Conservation (phyloP, 2,888 invertebrate species). For the Dynastes maya region DNA sequence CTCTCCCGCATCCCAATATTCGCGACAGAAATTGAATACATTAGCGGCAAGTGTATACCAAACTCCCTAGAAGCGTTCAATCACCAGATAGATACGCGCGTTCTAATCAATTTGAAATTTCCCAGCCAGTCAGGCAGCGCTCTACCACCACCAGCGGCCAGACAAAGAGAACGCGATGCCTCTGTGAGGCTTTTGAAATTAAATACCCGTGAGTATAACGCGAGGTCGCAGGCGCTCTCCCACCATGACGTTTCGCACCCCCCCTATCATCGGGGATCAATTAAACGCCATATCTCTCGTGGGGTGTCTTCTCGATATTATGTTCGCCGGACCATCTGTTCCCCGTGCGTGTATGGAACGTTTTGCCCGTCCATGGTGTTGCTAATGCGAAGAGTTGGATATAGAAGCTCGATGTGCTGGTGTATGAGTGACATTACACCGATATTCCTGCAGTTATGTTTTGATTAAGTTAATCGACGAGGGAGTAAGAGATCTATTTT, state of each 20-base stretch:
- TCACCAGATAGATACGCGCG: slow-evolving; percentile 7
- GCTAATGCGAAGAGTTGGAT: slow-evolving; percentile 6
- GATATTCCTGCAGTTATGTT: slow-evolving; percentile 36
- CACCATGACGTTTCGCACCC: slow-evolving; percentile 65
- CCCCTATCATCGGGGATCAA: slow-evolving; percentile 69
- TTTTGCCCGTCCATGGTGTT: neutral
- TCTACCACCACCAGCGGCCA: neutral
- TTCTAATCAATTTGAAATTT: slow-evolving; percentile 51
- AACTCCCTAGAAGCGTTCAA: neutral
- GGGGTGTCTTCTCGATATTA: slow-evolving; percentile 55
- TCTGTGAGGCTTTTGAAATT: slow-evolving; percentile 60
- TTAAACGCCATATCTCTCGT: slow-evolving; percentile 61
- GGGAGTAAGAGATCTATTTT: neutral
- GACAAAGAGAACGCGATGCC: slow-evolving; percentile 14
- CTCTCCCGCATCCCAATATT: neutral
- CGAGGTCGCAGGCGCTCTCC: slow-evolving; percentile 56
- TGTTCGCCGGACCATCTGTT: slow-evolving; percentile 56
- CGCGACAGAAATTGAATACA: slow-evolving; percentile 41
- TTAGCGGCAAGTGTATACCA: slow-evolving; percentile 5
- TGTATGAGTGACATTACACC: slow-evolving; percentile 7
- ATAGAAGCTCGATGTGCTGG: neutral
- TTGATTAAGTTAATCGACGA: slow-evolving; percentile 47
- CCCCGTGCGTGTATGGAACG: slow-evolving; percentile 32
- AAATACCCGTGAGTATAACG: slow-evolving; percentile 66
- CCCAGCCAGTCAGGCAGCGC: slow-evolving; percentile 29